Base-by-base conservation (phyloP, 1,140 invertebrate genomes). In the Drosophila teissieri region DNA sequence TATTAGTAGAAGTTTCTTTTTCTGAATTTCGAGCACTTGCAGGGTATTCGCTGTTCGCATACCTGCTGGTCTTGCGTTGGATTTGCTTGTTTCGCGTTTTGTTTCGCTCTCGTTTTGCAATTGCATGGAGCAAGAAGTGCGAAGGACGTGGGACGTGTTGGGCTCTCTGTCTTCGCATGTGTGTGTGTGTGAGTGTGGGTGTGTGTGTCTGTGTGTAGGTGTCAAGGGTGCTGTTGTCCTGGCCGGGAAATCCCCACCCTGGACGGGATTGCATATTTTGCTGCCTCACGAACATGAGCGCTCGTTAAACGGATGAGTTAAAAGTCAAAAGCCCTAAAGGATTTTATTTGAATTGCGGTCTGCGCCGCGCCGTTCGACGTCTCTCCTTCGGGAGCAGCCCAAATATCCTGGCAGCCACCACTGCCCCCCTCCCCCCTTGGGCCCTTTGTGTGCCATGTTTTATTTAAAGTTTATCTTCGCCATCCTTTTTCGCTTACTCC, bases 331-430 rank as follows among this genome's bases (percentile, higher is more conserved):
- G 84, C 84, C 85, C 84, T 89, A 90, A 89, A 89, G 84, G 84
- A 89, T 89, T 89, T 89, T 89, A 90, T 89, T 89, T 90, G 85
- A 89, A 89, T 89, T 89, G 84, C 84, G 84, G 84, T 89, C 83
- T 89, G 73, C 49, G 77, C 58, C 57, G 64, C 61, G 64, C 37
- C 69, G 73, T 89, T 89, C 84, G 84, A 89, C 84, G 73, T 78
- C 73, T 80, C 51, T 64, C 24, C 53, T 46, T 36, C 64, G 10
- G 44, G 22, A 46, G 39, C 15, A 3, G 2, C 37, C 15, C 42
- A 10, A 4, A 17, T 15, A 17, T 55, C 22, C 34, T 36, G 19
- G 24, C 24, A 34, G 7, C 10, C n/a, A n/a, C n/a, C n/a, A n/a
- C n/a, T n/a, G n/a, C 19, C 19, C 19, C 48, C 27, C 48, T 12